These are phyloP conservation scores for Itoplectis maculator DNA, from an alignment of 2,888 invertebrate genomes.

Conservation along the genomic window DNA sequence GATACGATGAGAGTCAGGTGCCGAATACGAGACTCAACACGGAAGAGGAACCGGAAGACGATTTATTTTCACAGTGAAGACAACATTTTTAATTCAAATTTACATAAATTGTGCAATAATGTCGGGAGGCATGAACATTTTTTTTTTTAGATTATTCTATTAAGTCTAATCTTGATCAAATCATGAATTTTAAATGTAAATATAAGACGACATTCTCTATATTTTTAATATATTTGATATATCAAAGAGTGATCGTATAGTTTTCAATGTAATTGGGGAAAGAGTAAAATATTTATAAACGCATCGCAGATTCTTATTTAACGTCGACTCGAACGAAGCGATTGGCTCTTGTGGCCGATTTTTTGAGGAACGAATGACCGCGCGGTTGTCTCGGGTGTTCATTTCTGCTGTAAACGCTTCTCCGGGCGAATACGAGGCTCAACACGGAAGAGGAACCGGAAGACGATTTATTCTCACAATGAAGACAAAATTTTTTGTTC, in stretches of 20 bases:
- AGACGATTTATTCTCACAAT: slow-evolving; percentile 68
- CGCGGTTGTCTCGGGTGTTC: slow-evolving; percentile 59
- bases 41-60: slow-evolving; percentile 64
- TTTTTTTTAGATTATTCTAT: background rate
- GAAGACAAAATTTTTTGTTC: background rate
- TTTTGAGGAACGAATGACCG: slow-evolving; percentile 53
- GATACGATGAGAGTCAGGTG: slow-evolving; percentile 55
- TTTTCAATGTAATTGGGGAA: background rate
- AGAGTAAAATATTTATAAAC: background rate
- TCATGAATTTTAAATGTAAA: slow-evolving; percentile 8
- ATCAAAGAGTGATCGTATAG: background rate
- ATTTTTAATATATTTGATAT: background rate
- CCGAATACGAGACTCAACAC: slow-evolving; percentile 37
- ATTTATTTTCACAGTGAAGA: slow-evolving; percentile 65
- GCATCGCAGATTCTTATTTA: slow-evolving; percentile 31
- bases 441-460: slow-evolving; percentile 61
- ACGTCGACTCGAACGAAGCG: slow-evolving; percentile 45
- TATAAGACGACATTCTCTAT: no score
- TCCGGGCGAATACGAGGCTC: slow-evolving; percentile 47
- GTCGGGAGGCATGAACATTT: background rate
- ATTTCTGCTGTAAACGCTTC: slow-evolving; percentile 48
- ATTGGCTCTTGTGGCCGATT: slow-evolving; percentile 40
- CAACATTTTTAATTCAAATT: background rate
- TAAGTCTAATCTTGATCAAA: no score
- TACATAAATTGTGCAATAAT: slow-evolving; percentile 45